Evolutionary conservation across 2,888 invertebrate genomes (phyloP).

Genomic region (Eurois occulta): DNA sequence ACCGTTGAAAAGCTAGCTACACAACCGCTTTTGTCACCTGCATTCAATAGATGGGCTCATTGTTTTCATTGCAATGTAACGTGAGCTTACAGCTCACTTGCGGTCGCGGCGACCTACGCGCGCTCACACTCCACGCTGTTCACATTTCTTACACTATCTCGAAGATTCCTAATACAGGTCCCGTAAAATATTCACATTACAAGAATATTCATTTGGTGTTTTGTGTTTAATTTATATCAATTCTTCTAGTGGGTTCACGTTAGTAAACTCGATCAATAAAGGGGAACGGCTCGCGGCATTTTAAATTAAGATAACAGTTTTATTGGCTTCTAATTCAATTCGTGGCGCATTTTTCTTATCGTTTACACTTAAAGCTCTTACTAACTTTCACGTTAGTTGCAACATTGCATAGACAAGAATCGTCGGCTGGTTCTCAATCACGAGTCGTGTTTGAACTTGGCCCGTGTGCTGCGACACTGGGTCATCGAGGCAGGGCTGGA

Average conservation of each 20-base stretch:
- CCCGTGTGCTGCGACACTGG: slow-evolving; percentile 77
- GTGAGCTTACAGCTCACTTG: slow-evolving; percentile 78
- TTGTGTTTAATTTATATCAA: slow-evolving; percentile 69
- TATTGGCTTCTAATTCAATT: slow-evolving; percentile 84
- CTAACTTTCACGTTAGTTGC: slow-evolving; percentile 78
- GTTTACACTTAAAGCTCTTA: slow-evolving; percentile 76
- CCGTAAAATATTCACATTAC: slow-evolving; percentile 54
- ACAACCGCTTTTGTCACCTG: slow-evolving; percentile 77
- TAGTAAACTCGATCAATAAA: slow-evolving; percentile 79
- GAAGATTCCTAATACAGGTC: slow-evolving; percentile 55
- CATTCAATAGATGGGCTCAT: slow-evolving; percentile 77
- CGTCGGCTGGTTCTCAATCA: slow-evolving; percentile 69
- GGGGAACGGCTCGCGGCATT: slow-evolving; percentile 76
- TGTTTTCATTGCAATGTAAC: slow-evolving; percentile 83
- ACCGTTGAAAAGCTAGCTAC: slow-evolving; percentile 65
- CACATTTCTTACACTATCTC: slow-evolving; percentile 60
- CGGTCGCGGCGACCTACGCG: slow-evolving; percentile 73
- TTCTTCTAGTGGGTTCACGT: slow-evolving; percentile 75
- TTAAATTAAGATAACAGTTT: slow-evolving; percentile 87
- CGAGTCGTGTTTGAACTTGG: slow-evolving; percentile 83
- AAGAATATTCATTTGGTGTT: slow-evolving; percentile 57
- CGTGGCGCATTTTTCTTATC: slow-evolving; percentile 78
- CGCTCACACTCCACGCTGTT: slow-evolving; percentile 63
- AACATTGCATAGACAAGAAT: slow-evolving; percentile 74
- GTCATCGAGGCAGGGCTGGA: slow-evolving; percentile 76